Conservation (phyloP, 2,113 vertebrate genomes). For the Etheostoma cragini region DNA sequence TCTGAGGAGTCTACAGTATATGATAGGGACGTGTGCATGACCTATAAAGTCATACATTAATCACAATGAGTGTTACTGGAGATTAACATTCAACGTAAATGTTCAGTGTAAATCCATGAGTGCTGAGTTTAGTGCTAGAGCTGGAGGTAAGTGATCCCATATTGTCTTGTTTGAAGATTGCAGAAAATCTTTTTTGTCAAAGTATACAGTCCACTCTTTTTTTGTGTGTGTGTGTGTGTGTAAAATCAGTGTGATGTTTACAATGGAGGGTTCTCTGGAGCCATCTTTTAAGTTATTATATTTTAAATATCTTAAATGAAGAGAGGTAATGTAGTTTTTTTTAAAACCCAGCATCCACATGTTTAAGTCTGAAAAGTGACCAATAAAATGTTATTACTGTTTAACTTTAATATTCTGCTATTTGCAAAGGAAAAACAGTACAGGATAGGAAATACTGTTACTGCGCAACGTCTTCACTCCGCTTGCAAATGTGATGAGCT, state of each 20-base stretch:
- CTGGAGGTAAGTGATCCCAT: not conserved
- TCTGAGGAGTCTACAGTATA: not conserved
- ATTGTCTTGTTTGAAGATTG: not conserved
- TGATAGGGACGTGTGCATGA: not conserved
- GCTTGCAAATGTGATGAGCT: not conserved
- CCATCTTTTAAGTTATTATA: not conserved
- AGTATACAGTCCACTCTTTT: not conserved
- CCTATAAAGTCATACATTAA: not conserved
- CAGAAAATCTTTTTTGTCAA: not conserved
- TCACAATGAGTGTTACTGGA: not conserved
- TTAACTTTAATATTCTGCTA: not conserved
- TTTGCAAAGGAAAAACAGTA: slow-evolving; percentile 1
- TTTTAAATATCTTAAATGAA: not conserved
- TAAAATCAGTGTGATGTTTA: not conserved
- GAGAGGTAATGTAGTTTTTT: not conserved
- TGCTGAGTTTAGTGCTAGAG: not conserved
- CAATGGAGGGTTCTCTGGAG: not conserved
- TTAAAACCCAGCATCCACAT: not conserved
- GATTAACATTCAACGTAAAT: not conserved
- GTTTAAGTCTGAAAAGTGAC: slow-evolving; percentile 39
- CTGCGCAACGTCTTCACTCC: not conserved
- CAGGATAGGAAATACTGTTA: not conserved
- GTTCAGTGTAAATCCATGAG: not conserved
- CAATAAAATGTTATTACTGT: slow-evolving; percentile 3
- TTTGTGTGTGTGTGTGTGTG: not conserved